Evolutionary conservation across 1,140 invertebrate species (phyloP).

Genomic region (Batillaria attramentaria): DNA sequence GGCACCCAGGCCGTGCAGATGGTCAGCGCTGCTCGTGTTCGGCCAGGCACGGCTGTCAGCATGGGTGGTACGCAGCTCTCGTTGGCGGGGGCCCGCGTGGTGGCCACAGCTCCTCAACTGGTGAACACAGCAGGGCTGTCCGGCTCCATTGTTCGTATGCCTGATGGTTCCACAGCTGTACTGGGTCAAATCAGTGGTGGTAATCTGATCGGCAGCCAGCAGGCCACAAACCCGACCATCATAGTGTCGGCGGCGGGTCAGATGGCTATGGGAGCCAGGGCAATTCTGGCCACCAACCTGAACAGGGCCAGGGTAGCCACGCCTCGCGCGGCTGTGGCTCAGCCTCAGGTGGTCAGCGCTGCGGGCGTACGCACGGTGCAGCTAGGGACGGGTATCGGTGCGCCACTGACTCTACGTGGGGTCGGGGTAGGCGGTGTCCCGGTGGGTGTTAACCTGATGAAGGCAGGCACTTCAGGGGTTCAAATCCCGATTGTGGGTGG

Average conservation of each 20-base stretch:
- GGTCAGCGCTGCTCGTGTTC: slow-evolving; percentile 21
- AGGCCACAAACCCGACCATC: background rate
- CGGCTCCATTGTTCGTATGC: slow-evolving; percentile 28
- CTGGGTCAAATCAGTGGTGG: slow-evolving; percentile 17
- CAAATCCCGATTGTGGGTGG: slow-evolving; percentile 30
- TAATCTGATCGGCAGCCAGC: background rate
- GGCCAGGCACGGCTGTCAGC: background rate
- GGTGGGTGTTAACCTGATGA: slow-evolving; percentile 24
- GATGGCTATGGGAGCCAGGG: background rate
- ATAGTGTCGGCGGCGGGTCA: slow-evolving; percentile 6
- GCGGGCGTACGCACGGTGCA: slow-evolving; percentile 12
- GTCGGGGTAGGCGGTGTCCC: slow-evolving; percentile 2
- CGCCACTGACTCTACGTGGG: slow-evolving; percentile 17
- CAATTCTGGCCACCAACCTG: slow-evolving; percentile 22
- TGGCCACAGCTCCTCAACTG: background rate
- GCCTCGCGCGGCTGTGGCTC: background rate
- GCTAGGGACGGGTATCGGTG: background rate
- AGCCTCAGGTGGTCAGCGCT: slow-evolving; percentile 18
- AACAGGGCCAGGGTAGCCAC: background rate
- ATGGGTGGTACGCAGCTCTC: background rate
- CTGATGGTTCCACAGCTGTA: slow-evolving; percentile 24
- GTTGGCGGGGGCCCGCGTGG: slow-evolving; percentile 11
- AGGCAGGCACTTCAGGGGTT: slow-evolving; percentile 12
- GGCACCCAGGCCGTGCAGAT: slow-evolving; percentile 2
- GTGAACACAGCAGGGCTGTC: background rate